Conservation (phyloP, 2,113 vertebrate genomes). For the Podarcis cretensis region DNA sequence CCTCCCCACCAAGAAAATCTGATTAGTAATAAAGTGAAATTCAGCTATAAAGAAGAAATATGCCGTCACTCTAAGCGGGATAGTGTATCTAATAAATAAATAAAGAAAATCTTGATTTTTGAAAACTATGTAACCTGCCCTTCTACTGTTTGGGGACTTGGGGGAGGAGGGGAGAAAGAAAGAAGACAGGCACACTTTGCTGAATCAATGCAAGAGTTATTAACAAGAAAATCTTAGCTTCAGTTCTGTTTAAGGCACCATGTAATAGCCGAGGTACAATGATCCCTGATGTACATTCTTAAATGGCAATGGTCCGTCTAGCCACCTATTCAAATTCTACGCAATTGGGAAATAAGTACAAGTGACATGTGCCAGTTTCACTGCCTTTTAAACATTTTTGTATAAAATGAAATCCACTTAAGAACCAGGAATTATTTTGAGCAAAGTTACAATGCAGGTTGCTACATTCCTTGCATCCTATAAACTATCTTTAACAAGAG, state of each 20-base stretch:
- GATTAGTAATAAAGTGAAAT: conserved; percentile 80
- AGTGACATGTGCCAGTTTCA: conserved; percentile 84
- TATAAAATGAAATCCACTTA: conserved; percentile 79
- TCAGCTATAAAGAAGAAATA: conserved; percentile 78
- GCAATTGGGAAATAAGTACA: conserved; percentile 79
- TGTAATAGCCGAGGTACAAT: conserved; percentile 89
- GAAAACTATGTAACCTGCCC: conserved; percentile 79
- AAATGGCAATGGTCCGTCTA: conserved; percentile 85
- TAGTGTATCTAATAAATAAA: conserved; percentile 66
- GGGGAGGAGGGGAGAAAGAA: conserved; percentile 31
- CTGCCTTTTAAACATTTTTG: conserved; percentile 81
- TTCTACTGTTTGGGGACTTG: conserved; percentile 73
- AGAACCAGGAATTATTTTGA: conserved; percentile 79
- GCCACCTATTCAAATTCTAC: conserved; percentile 84
- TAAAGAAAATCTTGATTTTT: conserved; percentile 74
- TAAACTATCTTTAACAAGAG: conserved; percentile 82
- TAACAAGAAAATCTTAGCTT: conserved; percentile 82
- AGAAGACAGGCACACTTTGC: conserved; percentile 81
- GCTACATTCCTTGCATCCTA: conserved; percentile 88
- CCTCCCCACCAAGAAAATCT: conserved; percentile 73
- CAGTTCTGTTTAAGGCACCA: conserved; percentile 89
- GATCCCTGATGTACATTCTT: conserved; percentile 90
- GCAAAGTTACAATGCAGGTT: conserved; percentile 82
- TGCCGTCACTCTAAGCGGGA: conserved; percentile 75
- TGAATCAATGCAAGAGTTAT: conserved; percentile 78